Base-by-base conservation (phyloP, 2,888 invertebrate genomes). In the Drosophila leonis region DNA sequence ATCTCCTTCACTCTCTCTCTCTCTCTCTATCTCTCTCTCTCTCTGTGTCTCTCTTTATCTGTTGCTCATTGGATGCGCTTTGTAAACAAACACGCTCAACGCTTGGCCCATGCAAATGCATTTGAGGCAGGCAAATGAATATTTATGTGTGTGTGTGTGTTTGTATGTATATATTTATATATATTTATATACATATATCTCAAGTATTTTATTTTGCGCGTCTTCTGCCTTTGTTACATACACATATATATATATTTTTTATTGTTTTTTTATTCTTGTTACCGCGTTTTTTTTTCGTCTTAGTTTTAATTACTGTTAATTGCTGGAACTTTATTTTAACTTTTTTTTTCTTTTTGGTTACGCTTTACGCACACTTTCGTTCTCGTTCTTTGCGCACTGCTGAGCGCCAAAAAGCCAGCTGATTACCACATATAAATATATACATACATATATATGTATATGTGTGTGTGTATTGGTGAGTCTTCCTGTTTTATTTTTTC, bases 261-360 rank as follows among this genome's bases (percentile, higher is more conserved):
- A 65, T 33, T 37, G 56, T 67, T 59, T 52, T 46, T 60, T 29
- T 24, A 3, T 56, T 64, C 57, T 55, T 37, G 63, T 33, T 37
- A 13, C 51, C 20, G 27, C 59, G 56, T n/a, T n/a, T 49, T 64
- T 65, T 67, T 65, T 57, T 75, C 65, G 57, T 62, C 39, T 29
- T 61, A 65, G 49, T 65, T 65, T 64, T 51, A 69, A 68, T 76
- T 74, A 48, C 49, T 71, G 57, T 80, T 67, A 68, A 75, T 75
- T 72, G 35, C 46, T 68, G 27, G 46, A 65, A 65, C 33, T 39
- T 29, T 55, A 48, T 52, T 56, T 42, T 29, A 46, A 49, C 24
- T 42, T 60, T 65, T 65, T 44, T 24, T 42, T 60, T 65, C 63
- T 44, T 24, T 64, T 75, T 64, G n/a, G 18, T 18, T 65, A 37